Conservation (phyloP, 2,113 vertebrate species). For the Nanger granti region DNA sequence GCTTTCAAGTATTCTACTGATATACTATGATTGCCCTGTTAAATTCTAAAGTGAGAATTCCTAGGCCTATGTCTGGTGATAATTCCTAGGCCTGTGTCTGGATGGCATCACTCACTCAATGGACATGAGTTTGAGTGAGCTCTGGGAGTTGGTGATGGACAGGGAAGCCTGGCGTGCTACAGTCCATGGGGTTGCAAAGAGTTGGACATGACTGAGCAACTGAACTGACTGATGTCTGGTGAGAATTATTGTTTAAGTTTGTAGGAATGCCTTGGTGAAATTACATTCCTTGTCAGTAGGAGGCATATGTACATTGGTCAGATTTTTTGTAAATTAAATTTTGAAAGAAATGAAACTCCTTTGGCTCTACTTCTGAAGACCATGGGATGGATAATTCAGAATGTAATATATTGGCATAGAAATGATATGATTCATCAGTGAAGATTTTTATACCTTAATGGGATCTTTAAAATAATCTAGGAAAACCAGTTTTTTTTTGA, state of each 20-base stretch:
- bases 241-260: constrained; percentile 9
- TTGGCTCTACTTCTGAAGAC: neutral
- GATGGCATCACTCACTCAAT: neutral
- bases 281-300: neutral
- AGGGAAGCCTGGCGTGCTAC: neutral
- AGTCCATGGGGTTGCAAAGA: neutral
- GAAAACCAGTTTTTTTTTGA: neutral
- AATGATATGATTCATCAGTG: neutral
- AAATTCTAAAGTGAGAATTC: neutral
- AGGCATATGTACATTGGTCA: neutral
- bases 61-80: neutral
- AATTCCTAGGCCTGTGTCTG: neutral
- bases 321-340: neutral
- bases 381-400: neutral
- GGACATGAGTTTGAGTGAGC: neutral
- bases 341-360: neutral
- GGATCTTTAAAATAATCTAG: neutral
- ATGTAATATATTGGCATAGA: neutral
- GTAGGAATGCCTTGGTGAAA: neutral
- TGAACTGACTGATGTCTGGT: neutral
- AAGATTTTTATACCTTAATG: neutral
- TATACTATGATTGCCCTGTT: neutral
- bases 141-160: neutral
- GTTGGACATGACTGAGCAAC: neutral
- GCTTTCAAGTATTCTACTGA: neutral